Base-by-base conservation (phyloP, 2,113 vertebrate genomes). In the Melanerpes formicivorus region DNA sequence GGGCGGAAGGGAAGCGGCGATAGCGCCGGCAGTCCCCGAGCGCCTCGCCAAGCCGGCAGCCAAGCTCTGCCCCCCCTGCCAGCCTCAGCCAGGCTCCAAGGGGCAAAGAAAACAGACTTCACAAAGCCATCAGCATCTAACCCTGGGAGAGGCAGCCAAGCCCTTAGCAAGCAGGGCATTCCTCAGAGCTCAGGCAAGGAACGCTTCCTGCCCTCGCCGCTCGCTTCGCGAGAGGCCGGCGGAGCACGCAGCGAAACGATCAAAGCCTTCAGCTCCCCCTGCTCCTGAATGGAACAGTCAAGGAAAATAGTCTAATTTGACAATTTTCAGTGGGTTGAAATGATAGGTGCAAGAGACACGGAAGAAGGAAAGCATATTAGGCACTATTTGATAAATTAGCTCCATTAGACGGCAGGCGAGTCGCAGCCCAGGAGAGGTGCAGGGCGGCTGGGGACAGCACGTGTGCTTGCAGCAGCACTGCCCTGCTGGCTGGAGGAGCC, bases 291-390 rank as follows among this genome's bases (percentile, higher is more conserved):
- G 89, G 92, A 88, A 70, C 71, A 94, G 92, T 50, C 92, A 94
- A 87, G 75, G 87, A 92, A 96, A 96, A 93, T 74, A 89, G 93
- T 80, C 87, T 95, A 77, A 95, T 95, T 90, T 89, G 92, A 87
- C 94, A 89, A 94, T 94, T 94, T 94, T 76, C 90, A 82, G 60
- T 17, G 18, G 0, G 79, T 89, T 94, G 72, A 93, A 96, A 93
- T 67, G 89, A 92, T 64, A 94, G 4, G 56, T 89, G 93, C 84
- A 92, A 70, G 84, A 92, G 78, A 69, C 34, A 48, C 1, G 55
- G 79, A 89, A 70, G 91, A 89, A 91, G 81, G 78, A 40, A 90
- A 92, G 87, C 14, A 1, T 46, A 82, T 95, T 93, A 93, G 84
- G 92, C 63, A 87, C 73, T 82, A 34, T 65, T 64, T 86, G 37